Base-by-base conservation (phyloP, 2,888 invertebrate species). In the Kryphioiulus occultus region DNA sequence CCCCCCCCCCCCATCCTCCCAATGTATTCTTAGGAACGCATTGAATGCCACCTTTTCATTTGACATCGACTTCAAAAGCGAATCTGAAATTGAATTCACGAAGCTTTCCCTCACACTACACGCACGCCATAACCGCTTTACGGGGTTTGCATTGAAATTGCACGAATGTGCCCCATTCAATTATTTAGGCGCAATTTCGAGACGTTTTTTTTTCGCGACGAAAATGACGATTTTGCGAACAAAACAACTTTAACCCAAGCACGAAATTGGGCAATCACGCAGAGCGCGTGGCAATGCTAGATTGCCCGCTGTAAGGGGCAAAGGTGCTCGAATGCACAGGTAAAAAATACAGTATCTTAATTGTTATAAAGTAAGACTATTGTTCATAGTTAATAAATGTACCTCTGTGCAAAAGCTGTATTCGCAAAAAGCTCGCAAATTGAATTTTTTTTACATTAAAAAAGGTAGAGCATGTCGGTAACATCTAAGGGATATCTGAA, bases 121-220 rank as follows among this genome's bases (percentile, higher is more conserved):
- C 78, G 78, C 78, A 78, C 78, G 30, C 78, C 78, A 78, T 78
- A 78, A 78, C 78, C 30, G 30, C 26, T 30, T 78, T 78, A 30
- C 10, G 30, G 0, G 78, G 22, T 30, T 7, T 30, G 78, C 78
- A 22, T 22, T 78, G 78, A 78, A 78, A 78, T 30, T 30, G 78
- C 59, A 22, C 59, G 59, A 59, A 22, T 59, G 59, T 22, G 22
- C 19, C 78, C 10, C 15, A 10, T 15, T 78, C 78, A 15, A 78
- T 78, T 78, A 78, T 78, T 78, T 78, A 78, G 3, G 10, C n/a
- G 53, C 19, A 1, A n/a, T 53, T 53, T 19, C 53, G 53, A 53
- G 12, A 53, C 53, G 26, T 30, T 78, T 30, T 78, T 12, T 30
- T 5, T 78, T 15, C 15, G 1, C 1, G 2, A 17, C 44, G 30